Evolutionary conservation across 1,140 invertebrate species (phyloP).

Genomic region (Helicoverpa zea): DNA sequence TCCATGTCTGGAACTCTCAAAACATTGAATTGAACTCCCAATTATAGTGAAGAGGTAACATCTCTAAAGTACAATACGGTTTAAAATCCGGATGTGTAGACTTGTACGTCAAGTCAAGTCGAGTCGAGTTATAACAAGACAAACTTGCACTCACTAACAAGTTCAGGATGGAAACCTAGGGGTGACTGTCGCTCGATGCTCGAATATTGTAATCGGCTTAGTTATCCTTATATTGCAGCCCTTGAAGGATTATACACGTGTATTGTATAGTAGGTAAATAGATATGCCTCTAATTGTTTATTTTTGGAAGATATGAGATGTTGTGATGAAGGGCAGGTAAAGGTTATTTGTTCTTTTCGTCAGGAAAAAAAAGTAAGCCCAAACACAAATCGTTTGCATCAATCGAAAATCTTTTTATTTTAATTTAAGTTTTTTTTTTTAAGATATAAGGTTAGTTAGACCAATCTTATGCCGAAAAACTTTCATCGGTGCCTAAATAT

Average conservation of each 20-base stretch:
- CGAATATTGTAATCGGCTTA: conserved; percentile 78
- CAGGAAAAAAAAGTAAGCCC: too few species aligned
- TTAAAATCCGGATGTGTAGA: conserved; percentile 46
- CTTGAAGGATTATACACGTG: conserved; percentile 65
- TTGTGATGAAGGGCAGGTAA: too few species aligned
- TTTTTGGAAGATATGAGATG: neutral
- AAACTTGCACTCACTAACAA: conserved; percentile 50
- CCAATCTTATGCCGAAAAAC: too few species aligned
- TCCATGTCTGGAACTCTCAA: neutral
- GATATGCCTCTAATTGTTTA: conserved; percentile 8
- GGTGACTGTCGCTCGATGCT: conserved; percentile 55
- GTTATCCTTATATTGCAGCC: conserved; percentile 68
- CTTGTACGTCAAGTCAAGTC: conserved; percentile 34
- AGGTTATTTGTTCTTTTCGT: too few species aligned
- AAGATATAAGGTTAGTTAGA: too few species aligned
- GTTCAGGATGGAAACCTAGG: conserved; percentile 14
- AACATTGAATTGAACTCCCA: neutral
- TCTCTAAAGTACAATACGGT: conserved; percentile 45
- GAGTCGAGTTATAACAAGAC: conserved; percentile 45
- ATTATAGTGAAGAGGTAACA: conserved; percentile 25
- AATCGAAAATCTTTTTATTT: too few species aligned
- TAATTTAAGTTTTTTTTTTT: too few species aligned
- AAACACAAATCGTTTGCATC: too few species aligned
- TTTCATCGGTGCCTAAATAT: too few species aligned
- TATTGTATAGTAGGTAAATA: conserved; percentile 24